These are phyloP conservation scores for Haliclona indistincta DNA, from an alignment of 37 sponge, comb jelly and placozoan genomes.

Conservation along the genomic window DNA sequence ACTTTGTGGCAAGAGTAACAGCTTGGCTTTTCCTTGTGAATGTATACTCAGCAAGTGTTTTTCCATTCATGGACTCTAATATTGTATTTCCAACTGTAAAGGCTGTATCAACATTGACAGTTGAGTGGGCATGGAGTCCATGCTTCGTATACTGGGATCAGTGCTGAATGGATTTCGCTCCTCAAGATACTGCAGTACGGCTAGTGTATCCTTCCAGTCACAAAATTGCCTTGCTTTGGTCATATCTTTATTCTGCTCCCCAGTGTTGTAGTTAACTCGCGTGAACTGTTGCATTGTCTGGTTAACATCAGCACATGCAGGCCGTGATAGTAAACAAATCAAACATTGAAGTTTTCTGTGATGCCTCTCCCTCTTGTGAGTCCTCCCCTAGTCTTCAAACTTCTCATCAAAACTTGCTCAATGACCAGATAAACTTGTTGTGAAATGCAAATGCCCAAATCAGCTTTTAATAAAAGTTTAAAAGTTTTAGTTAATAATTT, in stretches of 20 bases:
- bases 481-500: too few relatives aligned
- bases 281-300: conserved; percentile 48
- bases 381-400: too few relatives aligned
- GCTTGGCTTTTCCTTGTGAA: too few relatives aligned
- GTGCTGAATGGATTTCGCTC: conserved; percentile 39
- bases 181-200: conserved; percentile 39
- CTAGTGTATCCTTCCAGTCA: conserved; percentile 56
- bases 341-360: too few relatives aligned
- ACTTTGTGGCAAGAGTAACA: too few relatives aligned
- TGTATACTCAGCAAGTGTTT: too few relatives aligned
- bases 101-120: too few relatives aligned
- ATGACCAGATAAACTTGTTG: too few relatives aligned
- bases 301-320: conserved; percentile 41
- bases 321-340: conserved; percentile 39
- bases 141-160: conserved; percentile 28
- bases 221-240: conserved; percentile 37
- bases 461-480: too few relatives aligned
- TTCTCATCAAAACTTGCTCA: too few relatives aligned
- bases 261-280: conserved; percentile 35
- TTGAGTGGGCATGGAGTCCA: conserved; percentile 39
- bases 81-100: conserved; percentile 24
- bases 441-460: too few relatives aligned
- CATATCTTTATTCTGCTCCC: conserved; percentile 59
- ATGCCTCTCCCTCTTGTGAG: too few relatives aligned
- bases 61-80: conserved; percentile 32